These are phyloP conservation scores for Medauroidea extradentata DNA, from an alignment of 1,140 invertebrate genomes.

Conservation along the genomic window DNA sequence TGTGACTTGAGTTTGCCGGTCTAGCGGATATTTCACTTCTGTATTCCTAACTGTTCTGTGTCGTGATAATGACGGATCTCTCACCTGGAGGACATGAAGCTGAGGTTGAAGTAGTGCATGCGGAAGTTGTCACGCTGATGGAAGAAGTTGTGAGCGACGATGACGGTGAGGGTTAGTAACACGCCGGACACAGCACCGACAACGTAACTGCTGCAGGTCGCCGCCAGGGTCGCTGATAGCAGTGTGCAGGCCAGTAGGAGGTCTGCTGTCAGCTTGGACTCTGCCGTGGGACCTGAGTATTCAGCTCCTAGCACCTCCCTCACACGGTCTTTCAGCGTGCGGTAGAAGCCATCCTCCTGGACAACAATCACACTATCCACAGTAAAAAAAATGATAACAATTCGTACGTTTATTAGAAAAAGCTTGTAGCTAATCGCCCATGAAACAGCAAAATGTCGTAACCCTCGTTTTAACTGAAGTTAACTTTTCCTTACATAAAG, in stretches of 20 bases:
- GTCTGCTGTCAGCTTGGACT: conserved; percentile 46
- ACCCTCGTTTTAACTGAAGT: too few species aligned
- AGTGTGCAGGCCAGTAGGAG: conserved; percentile 47
- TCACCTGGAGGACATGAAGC: conserved; percentile 57
- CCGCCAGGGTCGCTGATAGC: conserved; percentile 48
- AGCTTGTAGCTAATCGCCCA: too few species aligned
- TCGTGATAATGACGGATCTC: too few species aligned
- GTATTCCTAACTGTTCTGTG: too few species aligned
- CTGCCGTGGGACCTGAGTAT: neutral
- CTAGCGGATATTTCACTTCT: too few species aligned
- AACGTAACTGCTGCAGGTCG: conserved; percentile 40
- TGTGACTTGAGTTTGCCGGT: too few species aligned
- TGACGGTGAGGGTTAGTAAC: conserved; percentile 51
- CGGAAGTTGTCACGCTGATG: conserved; percentile 75
- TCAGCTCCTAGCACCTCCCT: neutral
- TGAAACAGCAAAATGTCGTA: too few species aligned
- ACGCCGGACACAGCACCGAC: conserved; percentile 48
- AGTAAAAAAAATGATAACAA: too few species aligned
- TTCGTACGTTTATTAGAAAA: too few species aligned
- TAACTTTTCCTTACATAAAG: too few species aligned
- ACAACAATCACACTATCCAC: too few species aligned
- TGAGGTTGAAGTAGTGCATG: conserved; percentile 75
- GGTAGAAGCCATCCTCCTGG: conserved; percentile 36
- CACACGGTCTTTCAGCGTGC: conserved; percentile 31
- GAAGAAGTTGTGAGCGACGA: conserved; percentile 75